These are phyloP conservation scores for Clavelina lepadiformis DNA, from an alignment of 23 tunicate species.

Conservation along the genomic window DNA sequence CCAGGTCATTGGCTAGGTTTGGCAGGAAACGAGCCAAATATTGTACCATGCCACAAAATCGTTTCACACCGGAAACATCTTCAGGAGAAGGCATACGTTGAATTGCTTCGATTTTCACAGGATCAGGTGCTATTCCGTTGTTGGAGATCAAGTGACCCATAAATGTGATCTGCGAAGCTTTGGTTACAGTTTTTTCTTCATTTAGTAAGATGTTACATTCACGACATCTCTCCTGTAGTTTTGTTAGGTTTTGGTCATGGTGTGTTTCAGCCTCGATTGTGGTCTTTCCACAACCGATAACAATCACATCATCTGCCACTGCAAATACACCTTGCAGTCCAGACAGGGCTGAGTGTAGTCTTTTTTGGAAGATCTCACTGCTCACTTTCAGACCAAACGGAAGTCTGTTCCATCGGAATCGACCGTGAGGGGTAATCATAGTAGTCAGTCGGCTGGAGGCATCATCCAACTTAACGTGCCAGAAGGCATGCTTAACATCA, in stretches of 20 bases:
- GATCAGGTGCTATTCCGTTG: constrained; percentile 1
- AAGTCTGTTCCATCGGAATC: background rate
- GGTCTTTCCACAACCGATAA: background rate
- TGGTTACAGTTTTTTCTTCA: background rate
- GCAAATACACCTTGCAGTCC: background rate
- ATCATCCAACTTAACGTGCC: background rate
- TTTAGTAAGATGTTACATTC: background rate
- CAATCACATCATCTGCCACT: constrained; percentile 1
- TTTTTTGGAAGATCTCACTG: background rate
- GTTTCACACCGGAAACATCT: background rate
- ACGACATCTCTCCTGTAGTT: background rate
- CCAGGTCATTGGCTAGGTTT: constrained; percentile 1
- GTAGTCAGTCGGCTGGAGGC: background rate
- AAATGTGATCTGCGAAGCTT: background rate
- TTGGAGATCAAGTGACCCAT: background rate
- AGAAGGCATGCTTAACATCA: background rate
- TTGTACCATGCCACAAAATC: no score
- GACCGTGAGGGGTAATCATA: background rate
- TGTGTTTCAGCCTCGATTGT: background rate
- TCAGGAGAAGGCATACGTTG: background rate
- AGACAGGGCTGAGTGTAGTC: background rate
- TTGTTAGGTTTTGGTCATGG: background rate
- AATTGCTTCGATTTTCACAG: background rate
- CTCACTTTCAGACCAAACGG: background rate
- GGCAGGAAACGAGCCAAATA: background rate